Conservation (phyloP, 2,797 vertebrate genomes). For the Cossypha niveicapilla region DNA sequence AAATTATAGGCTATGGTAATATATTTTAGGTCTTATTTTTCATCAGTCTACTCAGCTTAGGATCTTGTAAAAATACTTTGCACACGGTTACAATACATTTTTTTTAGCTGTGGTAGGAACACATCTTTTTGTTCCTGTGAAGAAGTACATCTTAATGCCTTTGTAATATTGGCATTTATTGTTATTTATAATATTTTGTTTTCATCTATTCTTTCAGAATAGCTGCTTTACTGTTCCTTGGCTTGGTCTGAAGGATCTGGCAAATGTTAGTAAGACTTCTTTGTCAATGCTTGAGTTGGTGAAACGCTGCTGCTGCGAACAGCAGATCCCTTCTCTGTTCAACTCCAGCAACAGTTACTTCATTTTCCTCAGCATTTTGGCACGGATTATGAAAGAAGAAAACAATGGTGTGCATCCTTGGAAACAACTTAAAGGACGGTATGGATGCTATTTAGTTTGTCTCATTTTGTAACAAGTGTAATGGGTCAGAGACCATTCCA, state of each 20-base stretch:
- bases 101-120: background rate
- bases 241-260: conserved; percentile 87
- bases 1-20: background rate
- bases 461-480: background rate
- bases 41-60: background rate
- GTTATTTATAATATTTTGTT: background rate
- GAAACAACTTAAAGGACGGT: conserved; percentile 99
- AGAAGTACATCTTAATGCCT: background rate
- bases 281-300: conserved; percentile 85
- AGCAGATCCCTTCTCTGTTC: conserved; percentile 80
- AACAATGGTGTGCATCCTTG: conserved; percentile 82
- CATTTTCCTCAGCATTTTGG: conserved; percentile 91
- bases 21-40: background rate
- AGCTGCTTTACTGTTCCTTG: conserved; percentile 87
- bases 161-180: background rate
- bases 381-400: conserved; percentile 84
- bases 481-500: background rate
- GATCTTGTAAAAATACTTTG: background rate
- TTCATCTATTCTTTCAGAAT: conserved; percentile 75
- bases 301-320: conserved; percentile 81
- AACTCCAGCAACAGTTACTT: conserved; percentile 89
- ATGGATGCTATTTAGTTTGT: background rate
- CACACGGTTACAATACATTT: background rate
- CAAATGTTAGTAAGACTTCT: conserved; percentile 82
- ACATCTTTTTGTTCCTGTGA: background rate